Percentiles rank a stretch among this genome's conserved stretches.
Conservation (phyloP, 2,888 invertebrate genomes). For the Cryptocephalus primarius region DNA sequence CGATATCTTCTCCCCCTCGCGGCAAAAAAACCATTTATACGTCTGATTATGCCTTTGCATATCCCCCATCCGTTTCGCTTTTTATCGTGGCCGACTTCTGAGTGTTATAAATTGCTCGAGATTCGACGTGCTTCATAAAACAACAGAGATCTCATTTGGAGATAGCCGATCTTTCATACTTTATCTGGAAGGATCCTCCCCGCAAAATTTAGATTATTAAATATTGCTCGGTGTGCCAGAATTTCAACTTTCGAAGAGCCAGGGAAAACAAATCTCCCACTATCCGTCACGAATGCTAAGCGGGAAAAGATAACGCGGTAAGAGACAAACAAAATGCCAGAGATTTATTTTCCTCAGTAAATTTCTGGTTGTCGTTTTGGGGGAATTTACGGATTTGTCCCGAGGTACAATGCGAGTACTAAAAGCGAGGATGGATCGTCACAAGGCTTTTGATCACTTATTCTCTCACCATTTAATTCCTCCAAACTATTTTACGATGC, state of each 20-base stretch:
- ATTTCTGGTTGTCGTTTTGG: too few relatives aligned
- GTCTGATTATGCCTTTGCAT: neutral
- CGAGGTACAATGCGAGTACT: too few relatives aligned
- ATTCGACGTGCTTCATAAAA: slow-evolving; percentile 23
- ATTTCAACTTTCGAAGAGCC: slow-evolving; percentile 17
- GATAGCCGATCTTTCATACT: slow-evolving; percentile 22
- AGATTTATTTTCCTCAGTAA: too few relatives aligned
- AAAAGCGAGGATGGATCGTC: too few relatives aligned
- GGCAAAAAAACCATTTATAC: neutral
- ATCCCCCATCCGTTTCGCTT: neutral
- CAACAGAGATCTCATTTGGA: slow-evolving; percentile 21
- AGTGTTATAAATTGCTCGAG: slow-evolving; percentile 16
- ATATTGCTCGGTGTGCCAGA: slow-evolving; percentile 22
- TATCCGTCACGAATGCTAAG: slow-evolving; percentile 18
- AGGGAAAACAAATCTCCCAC: slow-evolving; percentile 15
- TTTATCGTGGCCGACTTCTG: neutral
- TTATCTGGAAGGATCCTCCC: slow-evolving; percentile 20
- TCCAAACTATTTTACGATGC: too few relatives aligned
- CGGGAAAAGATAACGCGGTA: slow-evolving; percentile 12
- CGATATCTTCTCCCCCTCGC: slow-evolving; percentile 5
- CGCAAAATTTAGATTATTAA: slow-evolving; percentile 28
- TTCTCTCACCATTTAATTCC: too few relatives aligned
- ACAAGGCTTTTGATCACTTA: too few relatives aligned
- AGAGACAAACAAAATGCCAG: neutral
- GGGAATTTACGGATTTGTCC: too few relatives aligned